Base-by-base conservation (phyloP, 1,140 invertebrate genomes). In the Halotydeus destructor region DNA sequence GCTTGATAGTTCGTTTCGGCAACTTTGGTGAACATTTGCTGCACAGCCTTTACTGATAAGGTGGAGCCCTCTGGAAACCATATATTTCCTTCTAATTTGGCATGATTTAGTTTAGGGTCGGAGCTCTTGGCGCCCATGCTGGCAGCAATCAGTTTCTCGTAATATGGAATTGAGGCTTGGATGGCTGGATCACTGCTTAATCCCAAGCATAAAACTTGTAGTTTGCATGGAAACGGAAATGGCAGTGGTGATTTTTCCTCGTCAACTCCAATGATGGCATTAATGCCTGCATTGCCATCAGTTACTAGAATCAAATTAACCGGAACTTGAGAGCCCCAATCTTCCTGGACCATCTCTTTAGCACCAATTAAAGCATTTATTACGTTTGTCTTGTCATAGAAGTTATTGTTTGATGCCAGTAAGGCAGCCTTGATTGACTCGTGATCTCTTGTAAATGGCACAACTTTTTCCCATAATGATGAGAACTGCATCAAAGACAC, bases 391-490 rank as follows among this genome's bases (percentile, higher is more conserved):
- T 78, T 80, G 49, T 85, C 82, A 58, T 72, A 76, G 54, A 78
- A 74, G 50, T 81, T 76, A 22, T 32, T 31, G 18, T 9, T 32
- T 6, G 83, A 61, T 42, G 68, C 68, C 47, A 69, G 67, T 8
- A 88, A 54, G 53, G 78, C 75, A 18, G 61, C 58, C 55, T 75
- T 73, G 41, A 89, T 75, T 5, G 58, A 59, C 43, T 79, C 77
- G 62, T 78, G 81, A 53, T 89, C 81, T 52, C 83, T 62, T 0
- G 82, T 88, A 54, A 88, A 88, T 18, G 74, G 67, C 27, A 73
- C 74, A 27, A 76, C 57, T 36, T 81, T 69, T 68, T 86, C 78
- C 57, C 73, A 78, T 1, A 70, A 53, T 9, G 78, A 79, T 3
- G 80, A 82, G 57, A 79, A 89, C 0, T 74, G 66, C 41, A 76